Evolutionary conservation across 1,140 invertebrate species (phyloP).

Genomic region (Zaprionus davidi): DNA sequence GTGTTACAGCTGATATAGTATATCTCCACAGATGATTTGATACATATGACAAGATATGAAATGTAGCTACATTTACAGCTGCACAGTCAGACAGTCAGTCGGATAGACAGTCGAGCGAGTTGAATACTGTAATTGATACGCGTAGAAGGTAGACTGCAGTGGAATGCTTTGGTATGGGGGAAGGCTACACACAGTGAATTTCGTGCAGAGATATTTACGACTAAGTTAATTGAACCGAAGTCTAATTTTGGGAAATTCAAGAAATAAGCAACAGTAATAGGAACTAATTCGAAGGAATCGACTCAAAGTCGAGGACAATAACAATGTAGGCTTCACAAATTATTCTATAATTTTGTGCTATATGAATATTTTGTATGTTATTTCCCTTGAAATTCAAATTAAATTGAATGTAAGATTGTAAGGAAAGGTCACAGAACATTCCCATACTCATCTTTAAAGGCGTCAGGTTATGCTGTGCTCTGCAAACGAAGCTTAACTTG

Average conservation of each 20-base stretch:
- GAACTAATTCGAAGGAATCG: too few species aligned
- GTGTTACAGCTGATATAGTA: constrained; percentile 29
- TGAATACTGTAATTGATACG: neutral
- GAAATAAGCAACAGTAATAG: too few species aligned
- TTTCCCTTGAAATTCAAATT: neutral
- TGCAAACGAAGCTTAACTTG: neutral
- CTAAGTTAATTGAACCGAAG: too few species aligned
- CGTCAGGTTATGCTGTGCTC: neutral
- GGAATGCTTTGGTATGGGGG: neutral
- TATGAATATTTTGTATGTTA: neutral
- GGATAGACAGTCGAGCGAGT: neutral
- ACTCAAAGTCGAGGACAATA: too few species aligned
- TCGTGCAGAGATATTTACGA: too few species aligned
- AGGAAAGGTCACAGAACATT: neutral
- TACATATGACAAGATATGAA: constrained; percentile 16
- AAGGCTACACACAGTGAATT: too few species aligned
- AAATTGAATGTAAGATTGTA: neutral
- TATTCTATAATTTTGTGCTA: neutral
- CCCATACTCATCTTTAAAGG: neutral
- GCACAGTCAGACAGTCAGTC: neutral
- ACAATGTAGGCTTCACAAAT: too few species aligned
- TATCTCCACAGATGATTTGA: constrained; percentile 30
- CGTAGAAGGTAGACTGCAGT: neutral
- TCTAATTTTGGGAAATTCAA: too few species aligned
- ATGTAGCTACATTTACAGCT: constrained; percentile 20